Evolutionary conservation across 2,113 vertebrate species (phyloP).

Genomic region (Tyto alba): DNA sequence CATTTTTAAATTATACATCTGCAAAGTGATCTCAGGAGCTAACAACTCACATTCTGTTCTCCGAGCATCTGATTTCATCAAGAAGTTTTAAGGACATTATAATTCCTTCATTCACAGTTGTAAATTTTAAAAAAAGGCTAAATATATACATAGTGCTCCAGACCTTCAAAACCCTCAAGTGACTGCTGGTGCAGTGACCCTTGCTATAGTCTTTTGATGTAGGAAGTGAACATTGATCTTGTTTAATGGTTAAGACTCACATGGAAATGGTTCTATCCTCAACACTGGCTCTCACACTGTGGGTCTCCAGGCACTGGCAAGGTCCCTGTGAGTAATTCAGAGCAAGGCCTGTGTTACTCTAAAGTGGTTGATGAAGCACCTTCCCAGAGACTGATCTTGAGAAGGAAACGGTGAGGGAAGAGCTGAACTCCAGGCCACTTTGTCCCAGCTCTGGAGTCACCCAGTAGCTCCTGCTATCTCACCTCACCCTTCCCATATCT

Average conservation of each 20-base stretch:
- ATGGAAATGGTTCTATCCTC: background rate
- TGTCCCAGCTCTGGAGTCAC: background rate
- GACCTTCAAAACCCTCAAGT: background rate
- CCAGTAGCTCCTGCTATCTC: background rate
- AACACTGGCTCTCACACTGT: background rate
- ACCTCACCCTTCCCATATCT: background rate
- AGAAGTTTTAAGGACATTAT: background rate
- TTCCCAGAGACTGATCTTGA: background rate
- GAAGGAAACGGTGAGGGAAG: background rate
- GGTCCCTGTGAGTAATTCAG: background rate
- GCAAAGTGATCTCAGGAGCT: conserved; percentile 1
- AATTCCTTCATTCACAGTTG: background rate
- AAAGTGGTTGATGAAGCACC: background rate
- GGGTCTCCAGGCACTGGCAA: background rate
- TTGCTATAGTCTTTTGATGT: background rate
- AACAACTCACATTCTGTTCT: background rate
- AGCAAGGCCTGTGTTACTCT: background rate
- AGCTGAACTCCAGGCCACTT: background rate
- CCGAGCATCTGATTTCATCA: background rate
- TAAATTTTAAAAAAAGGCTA: background rate
- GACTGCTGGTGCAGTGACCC: background rate
- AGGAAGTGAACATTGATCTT: background rate
- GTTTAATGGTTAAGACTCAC: background rate
- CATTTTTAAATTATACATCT: conserved; percentile 25
- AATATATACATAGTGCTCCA: background rate